Evolutionary conservation across 1,140 invertebrate species (phyloP), one percentile per base, ranked within the genome.

Genomic region (Leptinotarsa undecemlineata): DNA sequence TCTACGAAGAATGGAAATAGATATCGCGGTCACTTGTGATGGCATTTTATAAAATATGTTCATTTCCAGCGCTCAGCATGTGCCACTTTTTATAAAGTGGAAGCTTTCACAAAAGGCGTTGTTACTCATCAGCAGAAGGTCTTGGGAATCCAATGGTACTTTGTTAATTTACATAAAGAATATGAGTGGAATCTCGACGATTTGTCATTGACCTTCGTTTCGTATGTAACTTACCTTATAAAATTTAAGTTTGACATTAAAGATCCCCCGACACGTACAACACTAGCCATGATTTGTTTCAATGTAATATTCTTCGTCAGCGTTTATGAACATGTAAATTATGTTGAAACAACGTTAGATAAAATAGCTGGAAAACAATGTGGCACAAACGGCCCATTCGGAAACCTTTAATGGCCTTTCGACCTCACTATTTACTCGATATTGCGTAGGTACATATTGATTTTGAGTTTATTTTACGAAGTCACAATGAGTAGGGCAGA

Each of bases 401-500:
- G n/a, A 57, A 57, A 57, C 17, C 21, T 33, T 8, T 67, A n/a
- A 26, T 26, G 15, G 64, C 63, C 11, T 42, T 67, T 33, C 64
- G 42, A 67, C 64, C 64, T 33, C 26, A 15, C 64, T 23, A 42
- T 67, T 33, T n/a, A 21, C 64, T 42, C 64, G 21, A 26, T 67
- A 33, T 42, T 67, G 51, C n/a, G 51, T 57, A 57, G 23, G 64
- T 67, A 67, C 64, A 42, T 67, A 67, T 67, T 67, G 64, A 67
- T 67, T 67, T 67, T 33, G 13, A 67, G 20, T 67, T 67, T 26
- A 67, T 67, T 67, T 67, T 42, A 67, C 21, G 64, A 26, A 67
- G 26, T 67, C 42, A 67, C 64, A 23, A 42, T 67, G 64, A 42
- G 23, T 33, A 33, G 8, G 15, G 42, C 23, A 23, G 19, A 17